phyloP scores from a whole-genome alignment of 2,113 vertebrate species.

The Narcine bancroftii region DNA sequence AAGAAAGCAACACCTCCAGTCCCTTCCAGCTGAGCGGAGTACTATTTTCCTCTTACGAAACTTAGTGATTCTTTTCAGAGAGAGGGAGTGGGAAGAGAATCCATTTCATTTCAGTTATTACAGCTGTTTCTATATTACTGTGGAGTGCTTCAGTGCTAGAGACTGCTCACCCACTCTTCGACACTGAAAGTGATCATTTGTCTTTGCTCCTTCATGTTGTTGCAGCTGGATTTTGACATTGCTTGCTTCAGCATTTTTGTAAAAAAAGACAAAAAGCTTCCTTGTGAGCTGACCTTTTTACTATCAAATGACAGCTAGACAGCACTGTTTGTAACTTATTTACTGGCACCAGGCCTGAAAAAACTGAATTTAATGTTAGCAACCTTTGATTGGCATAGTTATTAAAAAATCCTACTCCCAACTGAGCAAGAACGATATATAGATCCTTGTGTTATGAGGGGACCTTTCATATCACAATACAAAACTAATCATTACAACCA shows the following conservation, averaged over 20 bases:
- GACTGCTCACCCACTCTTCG: constrained; percentile 53
- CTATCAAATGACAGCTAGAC: constrained; percentile 69
- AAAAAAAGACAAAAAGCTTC: constrained; percentile 64
- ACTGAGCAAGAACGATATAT: constrained; percentile 12
- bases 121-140: constrained; percentile 52
- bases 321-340: constrained; percentile 65
- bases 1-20: constrained; percentile 29
- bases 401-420: constrained; percentile 32
- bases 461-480: constrained; percentile 7
- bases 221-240: constrained; percentile 65
- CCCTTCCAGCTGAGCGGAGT: constrained; percentile 13
- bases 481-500: constrained; percentile 29
- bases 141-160: constrained; percentile 48
- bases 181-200: constrained; percentile 65
- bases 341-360: constrained; percentile 61
- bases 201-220: constrained; percentile 62
- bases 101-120: constrained; percentile 49
- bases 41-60: not conserved
- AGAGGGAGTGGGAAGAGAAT: not conserved
- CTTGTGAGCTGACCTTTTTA: constrained; percentile 66
- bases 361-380: constrained; percentile 64
- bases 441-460: not conserved
- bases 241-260: constrained; percentile 63
- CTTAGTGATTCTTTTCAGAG: not conserved
- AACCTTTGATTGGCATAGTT: constrained; percentile 46